Conservation (phyloP, 1,140 invertebrate genomes). For the Cotesia glomerata region DNA sequence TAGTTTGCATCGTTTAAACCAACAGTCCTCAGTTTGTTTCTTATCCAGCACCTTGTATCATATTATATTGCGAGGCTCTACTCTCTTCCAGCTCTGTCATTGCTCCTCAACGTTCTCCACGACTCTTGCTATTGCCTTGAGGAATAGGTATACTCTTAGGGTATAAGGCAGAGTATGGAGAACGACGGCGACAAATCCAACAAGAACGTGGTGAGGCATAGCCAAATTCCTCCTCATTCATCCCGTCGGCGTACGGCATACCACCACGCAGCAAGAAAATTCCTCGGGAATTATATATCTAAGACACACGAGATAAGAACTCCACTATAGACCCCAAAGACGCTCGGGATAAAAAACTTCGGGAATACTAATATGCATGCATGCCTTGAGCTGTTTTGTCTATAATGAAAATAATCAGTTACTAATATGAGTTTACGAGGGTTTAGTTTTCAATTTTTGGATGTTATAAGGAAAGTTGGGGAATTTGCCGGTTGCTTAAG, state of each 20-base stretch:
- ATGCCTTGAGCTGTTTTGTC: too few species aligned
- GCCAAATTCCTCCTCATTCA: constrained; percentile 51
- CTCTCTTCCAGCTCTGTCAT: constrained; percentile 4
- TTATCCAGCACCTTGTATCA: too few species aligned
- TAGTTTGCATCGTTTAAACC: constrained; percentile 22
- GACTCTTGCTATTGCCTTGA: background rate
- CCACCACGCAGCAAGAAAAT: constrained; percentile 10
- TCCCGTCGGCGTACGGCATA: background rate
- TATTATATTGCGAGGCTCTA: background rate
- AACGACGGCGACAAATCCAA: constrained; percentile 59
- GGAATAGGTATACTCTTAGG: too few species aligned
- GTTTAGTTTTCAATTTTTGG: too few species aligned
- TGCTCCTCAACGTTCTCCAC: background rate
- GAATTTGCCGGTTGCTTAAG: too few species aligned
- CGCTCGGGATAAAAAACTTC: too few species aligned
- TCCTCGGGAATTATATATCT: constrained; percentile 4
- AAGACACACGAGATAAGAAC: constrained; percentile 6
- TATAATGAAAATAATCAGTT: too few species aligned
- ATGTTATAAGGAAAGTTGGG: too few species aligned
- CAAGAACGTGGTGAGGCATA: constrained; percentile 57
- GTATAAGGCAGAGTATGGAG: background rate
- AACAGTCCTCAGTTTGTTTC: constrained; percentile 21
- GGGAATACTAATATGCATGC: too few species aligned
- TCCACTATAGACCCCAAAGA: constrained; percentile 4
- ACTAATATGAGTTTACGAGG: too few species aligned